Conservation (phyloP, 2,888 invertebrate species). For the Drosophila colorata region DNA sequence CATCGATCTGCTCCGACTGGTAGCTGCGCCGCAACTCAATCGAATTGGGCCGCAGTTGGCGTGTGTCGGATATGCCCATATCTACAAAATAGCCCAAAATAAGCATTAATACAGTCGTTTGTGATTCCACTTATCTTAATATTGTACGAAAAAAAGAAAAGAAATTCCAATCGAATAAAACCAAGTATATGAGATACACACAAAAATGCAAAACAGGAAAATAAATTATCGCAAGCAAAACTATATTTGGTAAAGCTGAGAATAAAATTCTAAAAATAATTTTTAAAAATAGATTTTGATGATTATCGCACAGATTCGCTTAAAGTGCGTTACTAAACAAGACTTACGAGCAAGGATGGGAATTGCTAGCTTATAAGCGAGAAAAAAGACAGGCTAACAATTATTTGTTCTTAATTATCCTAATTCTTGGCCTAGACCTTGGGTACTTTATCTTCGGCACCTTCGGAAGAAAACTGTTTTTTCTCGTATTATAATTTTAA, state of each 20-base stretch:
- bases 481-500: too few relatives aligned
- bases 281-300: conserved; percentile 8
- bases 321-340: conserved; percentile 24
- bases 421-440: too few relatives aligned
- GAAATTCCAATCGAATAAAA: conserved; percentile 27
- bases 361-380: conserved; percentile 30
- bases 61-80: conserved; percentile 87
- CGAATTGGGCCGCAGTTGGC: conserved; percentile 93
- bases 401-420: too few relatives aligned
- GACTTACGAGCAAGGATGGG: conserved; percentile 25
- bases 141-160: conserved; percentile 17
- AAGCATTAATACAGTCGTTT: conserved; percentile 12
- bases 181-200: conserved; percentile 23
- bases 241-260: conserved; percentile 11
- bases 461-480: too few relatives aligned
- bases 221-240: conserved; percentile 44
- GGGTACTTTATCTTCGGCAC: too few relatives aligned
- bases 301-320: conserved; percentile 21
- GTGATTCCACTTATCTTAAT: neutral
- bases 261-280: conserved; percentile 21
- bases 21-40: conserved; percentile 89
- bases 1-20: conserved; percentile 83
- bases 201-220: conserved; percentile 43
- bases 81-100: conserved; percentile 81
- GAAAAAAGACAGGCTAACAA: too few relatives aligned